Conservation (phyloP, 2,113 vertebrate species). For the Cacatua alba region DNA sequence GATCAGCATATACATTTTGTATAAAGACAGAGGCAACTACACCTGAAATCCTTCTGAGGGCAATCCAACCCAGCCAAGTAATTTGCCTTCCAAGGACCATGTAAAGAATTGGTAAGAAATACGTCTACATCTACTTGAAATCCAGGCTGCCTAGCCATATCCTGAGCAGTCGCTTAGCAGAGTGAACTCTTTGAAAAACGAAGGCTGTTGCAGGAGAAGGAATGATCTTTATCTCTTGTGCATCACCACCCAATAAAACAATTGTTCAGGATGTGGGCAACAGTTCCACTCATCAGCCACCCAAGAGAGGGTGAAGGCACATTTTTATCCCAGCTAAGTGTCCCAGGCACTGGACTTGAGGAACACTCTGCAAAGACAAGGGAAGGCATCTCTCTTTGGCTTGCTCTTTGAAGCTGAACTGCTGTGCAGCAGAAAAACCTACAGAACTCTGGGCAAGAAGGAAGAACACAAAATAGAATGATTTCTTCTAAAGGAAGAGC, state of each 20-base stretch:
- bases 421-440: background rate
- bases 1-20: fast-evolving
- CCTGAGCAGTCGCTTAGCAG: background rate
- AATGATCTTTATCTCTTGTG: background rate
- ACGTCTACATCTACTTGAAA: background rate
- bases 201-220: background rate
- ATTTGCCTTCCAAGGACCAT: background rate
- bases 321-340: background rate
- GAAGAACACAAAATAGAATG: background rate
- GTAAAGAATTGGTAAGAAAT: background rate
- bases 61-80: background rate
- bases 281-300: background rate
- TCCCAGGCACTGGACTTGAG: background rate
- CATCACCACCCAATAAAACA: background rate
- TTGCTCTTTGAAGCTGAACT: background rate
- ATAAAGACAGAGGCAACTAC: background rate
- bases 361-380: background rate
- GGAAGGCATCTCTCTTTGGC: background rate
- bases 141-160: background rate
- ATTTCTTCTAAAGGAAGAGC: background rate
- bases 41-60: background rate
- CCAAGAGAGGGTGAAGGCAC: background rate
- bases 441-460: background rate
- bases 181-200: background rate
- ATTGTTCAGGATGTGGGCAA: background rate